Base-by-base conservation (phyloP, 2,888 invertebrate species). In the Nemoura dubitans region DNA sequence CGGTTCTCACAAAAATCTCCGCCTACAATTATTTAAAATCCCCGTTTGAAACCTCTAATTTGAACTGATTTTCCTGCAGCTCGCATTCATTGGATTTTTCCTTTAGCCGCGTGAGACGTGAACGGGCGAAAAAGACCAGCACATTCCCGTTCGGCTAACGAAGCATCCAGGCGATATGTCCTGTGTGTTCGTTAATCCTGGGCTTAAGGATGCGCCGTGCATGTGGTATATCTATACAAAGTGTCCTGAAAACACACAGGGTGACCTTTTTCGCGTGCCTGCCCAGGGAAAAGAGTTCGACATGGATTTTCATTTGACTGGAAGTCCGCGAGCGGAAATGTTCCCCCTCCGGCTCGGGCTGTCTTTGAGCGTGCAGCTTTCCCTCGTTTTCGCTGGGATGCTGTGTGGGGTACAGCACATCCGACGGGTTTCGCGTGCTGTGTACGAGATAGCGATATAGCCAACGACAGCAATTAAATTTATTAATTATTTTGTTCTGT, bases 401-500 rank as follows among this genome's bases (percentile, higher is more conserved):
- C 36, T 10, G 10, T 36, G 36, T 3, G 36, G 10, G n/a, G n/a
- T n/a, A n/a, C 36, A 36, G 36, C 36, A 10, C 10, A 36, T 36
- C 36, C 10, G 36, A 36, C 36, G 36, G 10, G 36, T 36, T 36
- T 36, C 3, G 27, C 80, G 80, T 10, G 5, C n/a, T 3, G 81
- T 0, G 81, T 5, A 81, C 7, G 81, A 81, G 81, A 81, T 81
- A 81, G 28, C 30, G 81, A 81, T 30, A 78, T 14, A 16, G 16
- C 26, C 83, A 83, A 83, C 76, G 84, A 84, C 28, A 84, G 84
- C 84, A 84, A 84, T 84, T 84, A 84, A 84, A 76, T 84, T 84
- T 84, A 84, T 84, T 84, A 84, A 84, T 84, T 84, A 84, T 84
- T 84, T 84, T 84, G 84, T 84, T 76, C 84, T 84, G 26, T 84